Evolutionary conservation across 2,888 invertebrate genomes (phyloP).

Genomic region (Neoscelio sp.): DNA sequence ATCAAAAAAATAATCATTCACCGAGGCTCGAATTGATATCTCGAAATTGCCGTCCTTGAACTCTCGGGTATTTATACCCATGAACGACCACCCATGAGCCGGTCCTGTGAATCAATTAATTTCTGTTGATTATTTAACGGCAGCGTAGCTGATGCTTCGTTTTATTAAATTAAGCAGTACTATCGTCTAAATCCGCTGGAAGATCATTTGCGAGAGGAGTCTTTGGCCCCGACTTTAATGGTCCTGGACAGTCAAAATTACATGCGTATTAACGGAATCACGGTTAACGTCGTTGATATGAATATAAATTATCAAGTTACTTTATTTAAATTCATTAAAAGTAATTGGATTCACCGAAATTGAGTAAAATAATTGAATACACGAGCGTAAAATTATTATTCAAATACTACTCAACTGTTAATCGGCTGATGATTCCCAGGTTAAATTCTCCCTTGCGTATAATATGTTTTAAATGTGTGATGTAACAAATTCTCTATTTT

Average conservation of each 20-base stretch:
- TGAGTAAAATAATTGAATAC: too few species aligned
- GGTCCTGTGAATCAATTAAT: conserved; percentile 20
- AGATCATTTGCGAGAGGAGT: conserved; percentile 34
- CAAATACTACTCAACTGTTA: too few species aligned
- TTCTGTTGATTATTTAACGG: conserved; percentile 32
- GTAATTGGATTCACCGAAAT: too few species aligned
- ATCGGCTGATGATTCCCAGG: too few species aligned
- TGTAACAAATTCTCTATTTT: too few species aligned
- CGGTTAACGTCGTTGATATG: too few species aligned
- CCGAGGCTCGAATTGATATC: conserved; percentile 24
- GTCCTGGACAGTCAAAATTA: conserved; percentile 34
- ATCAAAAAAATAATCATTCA: conserved; percentile 11
- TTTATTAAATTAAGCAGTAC: conserved; percentile 48
- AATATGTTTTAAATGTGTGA: too few species aligned
- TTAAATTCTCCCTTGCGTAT: too few species aligned
- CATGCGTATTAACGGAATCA: too few species aligned
- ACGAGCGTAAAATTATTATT: too few species aligned
- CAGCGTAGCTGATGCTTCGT: conserved; percentile 11
- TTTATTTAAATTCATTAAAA: too few species aligned
- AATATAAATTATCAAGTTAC: too few species aligned
- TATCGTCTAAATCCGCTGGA: conserved; percentile 19
- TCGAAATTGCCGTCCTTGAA: not conserved
- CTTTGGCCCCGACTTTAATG: conserved; percentile 31
- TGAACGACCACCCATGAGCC: not conserved
- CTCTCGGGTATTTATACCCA: conserved; percentile 16